Conservation (phyloP, 2,113 vertebrate genomes). For the Mobula hypostoma region DNA sequence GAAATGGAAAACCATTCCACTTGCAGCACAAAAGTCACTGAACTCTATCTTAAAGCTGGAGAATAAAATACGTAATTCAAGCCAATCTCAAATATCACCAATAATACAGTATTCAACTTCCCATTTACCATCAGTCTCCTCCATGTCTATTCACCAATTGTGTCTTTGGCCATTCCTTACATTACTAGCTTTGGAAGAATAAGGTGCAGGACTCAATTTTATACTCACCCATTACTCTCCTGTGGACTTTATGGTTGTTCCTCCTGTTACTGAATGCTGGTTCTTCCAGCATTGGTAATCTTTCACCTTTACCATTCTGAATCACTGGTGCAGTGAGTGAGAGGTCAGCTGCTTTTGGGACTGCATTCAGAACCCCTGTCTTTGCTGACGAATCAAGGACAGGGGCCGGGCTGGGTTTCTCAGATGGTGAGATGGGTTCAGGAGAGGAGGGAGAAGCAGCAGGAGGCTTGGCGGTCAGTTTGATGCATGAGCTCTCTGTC, state of each 20-base stretch:
- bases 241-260: constrained; percentile 31
- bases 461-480: constrained; percentile 58
- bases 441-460: constrained; percentile 55
- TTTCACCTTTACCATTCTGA: background rate
- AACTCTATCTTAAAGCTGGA: background rate
- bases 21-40: background rate
- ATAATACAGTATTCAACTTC: background rate
- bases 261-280: constrained; percentile 6
- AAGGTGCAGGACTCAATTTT: background rate
- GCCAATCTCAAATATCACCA: background rate
- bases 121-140: background rate
- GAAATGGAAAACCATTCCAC: background rate
- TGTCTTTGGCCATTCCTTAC: background rate
- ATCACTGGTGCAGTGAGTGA: background rate
- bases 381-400: constrained; percentile 43
- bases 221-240: background rate
- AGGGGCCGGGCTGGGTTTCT: constrained; percentile 45
- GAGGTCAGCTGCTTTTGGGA: background rate
- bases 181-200: background rate
- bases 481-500: constrained; percentile 65
- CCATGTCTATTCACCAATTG: background rate
- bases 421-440: constrained; percentile 54
- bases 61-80: background rate
- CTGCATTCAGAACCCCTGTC: constrained; percentile 30
- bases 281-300: background rate